Base-by-base conservation (phyloP, 2,113 vertebrate genomes). In the Chinchilla lanigera region DNA sequence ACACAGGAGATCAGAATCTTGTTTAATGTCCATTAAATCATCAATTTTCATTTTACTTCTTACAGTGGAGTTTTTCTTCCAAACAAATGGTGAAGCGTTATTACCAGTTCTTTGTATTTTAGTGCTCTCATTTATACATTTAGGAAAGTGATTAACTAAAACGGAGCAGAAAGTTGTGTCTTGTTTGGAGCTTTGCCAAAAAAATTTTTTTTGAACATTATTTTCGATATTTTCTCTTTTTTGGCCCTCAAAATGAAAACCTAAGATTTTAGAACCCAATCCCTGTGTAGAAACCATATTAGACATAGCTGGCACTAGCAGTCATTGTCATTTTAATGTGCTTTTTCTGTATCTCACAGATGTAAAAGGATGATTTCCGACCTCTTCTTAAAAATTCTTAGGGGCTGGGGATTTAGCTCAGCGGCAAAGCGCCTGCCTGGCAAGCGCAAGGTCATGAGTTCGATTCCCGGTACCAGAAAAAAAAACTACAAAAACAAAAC, bases 301-400 rank as follows among this genome's bases (percentile, higher is more conserved):
- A 84, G 54, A 44, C 16, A 41, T 38, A 87, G 95, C 96, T 95
- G 69, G 5, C 17, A 80, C 41, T 86, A 94, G 93, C 82, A 94
- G 58, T 95, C 97, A 96, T 60, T 93, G 75, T 88, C 91, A 97
- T 98, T 97, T 97, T 94, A 71, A 92, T 94, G 89, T 97, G 91
- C 92, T 97, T 98, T 92, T 30, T 13, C 91, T 97, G 90, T 98
- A 97, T 97, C 97, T 87, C 98, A 97, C 93, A 92, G 94, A 80
- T 97, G 96, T 96, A 50, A 8, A 96, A 86, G 98, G 84, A 93
- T 97, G 93, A 96, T 97, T 97, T 97, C 89, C 96, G 96, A 96
- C 87, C 73, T 96, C 88, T 91, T 96, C 95, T 67, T 96, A 82
- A 89, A 75, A 86, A 94, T 41, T 86, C 92, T 93, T n/a, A n/a